These are phyloP conservation scores for Psittacula cyanocephala DNA, from an alignment of 2,113 vertebrate species.

Conservation along the genomic window DNA sequence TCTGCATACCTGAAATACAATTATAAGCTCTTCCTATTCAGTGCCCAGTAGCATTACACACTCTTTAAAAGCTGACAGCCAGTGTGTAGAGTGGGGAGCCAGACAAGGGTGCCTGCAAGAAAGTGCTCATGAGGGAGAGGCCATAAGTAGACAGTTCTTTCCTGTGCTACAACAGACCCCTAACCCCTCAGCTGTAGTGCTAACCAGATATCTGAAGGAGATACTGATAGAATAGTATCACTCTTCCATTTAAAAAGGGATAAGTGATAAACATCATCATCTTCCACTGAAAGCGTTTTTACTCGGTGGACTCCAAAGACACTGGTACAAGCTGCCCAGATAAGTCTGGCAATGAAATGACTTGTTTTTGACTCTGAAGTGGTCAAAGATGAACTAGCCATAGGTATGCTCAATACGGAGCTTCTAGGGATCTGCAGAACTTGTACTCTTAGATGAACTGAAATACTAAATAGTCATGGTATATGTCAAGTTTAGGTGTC, in stretches of 20 bases:
- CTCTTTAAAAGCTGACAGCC: background rate
- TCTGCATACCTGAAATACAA: background rate
- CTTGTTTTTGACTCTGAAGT: background rate
- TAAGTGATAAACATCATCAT: fast-evolving
- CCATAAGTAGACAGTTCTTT: background rate
- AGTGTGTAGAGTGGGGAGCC: background rate
- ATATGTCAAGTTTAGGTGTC: background rate
- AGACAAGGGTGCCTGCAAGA: background rate
- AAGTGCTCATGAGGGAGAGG: background rate
- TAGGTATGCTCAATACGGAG: fast-evolving
- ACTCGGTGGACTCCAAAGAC: background rate
- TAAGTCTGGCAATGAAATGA: background rate
- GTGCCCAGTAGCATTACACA: background rate
- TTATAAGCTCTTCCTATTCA: background rate
- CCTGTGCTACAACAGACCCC: background rate
- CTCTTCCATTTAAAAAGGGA: background rate
- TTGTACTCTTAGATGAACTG: background rate
- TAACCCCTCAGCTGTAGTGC: background rate
- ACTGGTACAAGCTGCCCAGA: background rate
- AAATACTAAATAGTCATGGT: background rate
- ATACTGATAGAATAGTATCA: background rate
- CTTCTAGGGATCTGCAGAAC: background rate
- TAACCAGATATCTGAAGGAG: background rate
- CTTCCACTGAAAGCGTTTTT: background rate
- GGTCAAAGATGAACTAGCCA: background rate